Conservation (phyloP, 2,797 vertebrate species). For the Cynopterus sphinx region DNA sequence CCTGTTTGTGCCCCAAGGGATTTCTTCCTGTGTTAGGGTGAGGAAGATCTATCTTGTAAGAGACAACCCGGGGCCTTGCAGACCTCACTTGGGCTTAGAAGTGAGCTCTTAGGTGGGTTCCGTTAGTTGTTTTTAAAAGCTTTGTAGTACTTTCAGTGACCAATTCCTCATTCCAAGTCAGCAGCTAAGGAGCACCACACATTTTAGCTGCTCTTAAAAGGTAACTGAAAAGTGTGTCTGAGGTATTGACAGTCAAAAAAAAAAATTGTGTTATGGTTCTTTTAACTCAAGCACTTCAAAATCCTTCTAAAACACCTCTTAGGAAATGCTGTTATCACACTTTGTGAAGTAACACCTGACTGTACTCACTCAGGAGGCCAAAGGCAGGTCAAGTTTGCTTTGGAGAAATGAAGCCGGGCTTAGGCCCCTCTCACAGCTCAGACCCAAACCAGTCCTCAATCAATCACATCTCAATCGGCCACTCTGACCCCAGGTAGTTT, state of each 20-base stretch:
- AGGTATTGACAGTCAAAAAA: neutral
- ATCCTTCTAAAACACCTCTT: neutral
- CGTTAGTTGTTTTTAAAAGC: neutral
- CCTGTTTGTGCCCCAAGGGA: neutral
- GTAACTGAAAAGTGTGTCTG: constrained; percentile 25
- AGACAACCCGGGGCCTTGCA: neutral
- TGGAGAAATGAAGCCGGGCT: neutral
- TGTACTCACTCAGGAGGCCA: neutral
- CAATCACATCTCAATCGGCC: rapidly evolving
- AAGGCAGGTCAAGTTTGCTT: neutral
- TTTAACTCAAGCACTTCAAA: constrained; percentile 21
- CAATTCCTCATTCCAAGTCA: neutral
- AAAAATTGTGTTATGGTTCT: neutral
- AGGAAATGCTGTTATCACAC: constrained; percentile 12
- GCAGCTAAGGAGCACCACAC: neutral
- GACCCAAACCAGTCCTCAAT: neutral
- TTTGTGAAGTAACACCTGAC: neutral
- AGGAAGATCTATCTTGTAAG: neutral
- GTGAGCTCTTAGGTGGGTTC: neutral
- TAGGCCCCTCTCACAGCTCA: neutral
- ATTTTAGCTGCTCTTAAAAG: constrained; percentile 44
- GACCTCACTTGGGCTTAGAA: neutral
- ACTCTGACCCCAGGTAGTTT: neutral
- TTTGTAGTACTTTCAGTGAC: neutral
- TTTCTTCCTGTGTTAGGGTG: too few species aligned